Percentiles rank a stretch among this genome's conserved stretches.
Evolutionary conservation across 2,888 invertebrate species (phyloP).

Genomic region (Byasa hedistus): DNA sequence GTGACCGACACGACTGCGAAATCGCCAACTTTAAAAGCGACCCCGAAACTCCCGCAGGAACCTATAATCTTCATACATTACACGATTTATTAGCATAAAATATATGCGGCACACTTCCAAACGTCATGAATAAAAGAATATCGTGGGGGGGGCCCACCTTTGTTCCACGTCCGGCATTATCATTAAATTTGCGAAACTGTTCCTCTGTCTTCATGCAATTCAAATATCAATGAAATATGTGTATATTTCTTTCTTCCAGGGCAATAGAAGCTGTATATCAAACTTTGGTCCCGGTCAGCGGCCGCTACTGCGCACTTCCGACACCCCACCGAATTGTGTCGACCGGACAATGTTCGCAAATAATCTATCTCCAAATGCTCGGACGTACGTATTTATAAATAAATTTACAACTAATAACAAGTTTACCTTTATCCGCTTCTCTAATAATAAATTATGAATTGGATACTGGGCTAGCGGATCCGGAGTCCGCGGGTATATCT

Average conservation of each 20-base stretch:
- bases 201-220: slow-evolving; percentile 27
- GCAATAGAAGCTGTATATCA: slow-evolving; percentile 15
- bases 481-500: too few relatives aligned
- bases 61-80: slow-evolving; percentile 44
- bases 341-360: not conserved
- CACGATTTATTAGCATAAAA: slow-evolving; percentile 43
- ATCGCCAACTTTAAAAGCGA: slow-evolving; percentile 16
- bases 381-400: not conserved
- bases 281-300: slow-evolving; percentile 20
- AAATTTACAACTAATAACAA: too few relatives aligned
- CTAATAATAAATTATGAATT: too few relatives aligned
- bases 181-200: slow-evolving; percentile 38
- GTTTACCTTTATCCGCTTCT: too few relatives aligned
- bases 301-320: slow-evolving; percentile 13
- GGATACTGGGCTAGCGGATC: too few relatives aligned
- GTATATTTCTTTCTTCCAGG: slow-evolving; percentile 14
- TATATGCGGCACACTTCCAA: slow-evolving; percentile 40
- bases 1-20: not conserved
- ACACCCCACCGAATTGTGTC: slow-evolving; percentile 7
- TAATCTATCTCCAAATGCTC: not conserved
- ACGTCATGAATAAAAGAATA: slow-evolving; percentile 46
- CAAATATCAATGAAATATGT: slow-evolving; percentile 21
- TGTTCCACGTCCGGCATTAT: slow-evolving; percentile 38
- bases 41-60: slow-evolving; percentile 38
- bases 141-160: slow-evolving; percentile 32